A percentile compares a stretch with the other conserved stretches of the same genome.
phyloP scores from a whole-genome alignment of 2,797 vertebrate genomes.

The Hemitrygon akajei region DNA sequence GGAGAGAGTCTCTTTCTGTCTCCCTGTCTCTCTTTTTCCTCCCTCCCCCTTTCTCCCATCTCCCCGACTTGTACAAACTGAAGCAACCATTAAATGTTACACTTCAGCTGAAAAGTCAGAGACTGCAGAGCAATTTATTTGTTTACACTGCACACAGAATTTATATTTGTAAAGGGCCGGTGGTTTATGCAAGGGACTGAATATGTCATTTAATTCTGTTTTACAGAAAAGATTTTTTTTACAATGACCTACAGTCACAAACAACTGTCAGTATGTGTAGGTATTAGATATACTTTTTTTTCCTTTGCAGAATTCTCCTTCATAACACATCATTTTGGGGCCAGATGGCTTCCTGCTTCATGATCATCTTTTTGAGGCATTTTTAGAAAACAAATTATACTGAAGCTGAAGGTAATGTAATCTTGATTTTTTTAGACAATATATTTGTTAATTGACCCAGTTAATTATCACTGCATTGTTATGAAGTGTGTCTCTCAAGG shows the following conservation, averaged over 20 bases:
- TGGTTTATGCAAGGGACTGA: neutral
- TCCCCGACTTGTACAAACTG: neutral
- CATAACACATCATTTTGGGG: constrained; percentile 9
- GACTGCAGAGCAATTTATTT: constrained; percentile 8
- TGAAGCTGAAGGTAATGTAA: constrained; percentile 33
- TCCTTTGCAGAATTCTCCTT: constrained; percentile 32
- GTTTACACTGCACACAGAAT: constrained; percentile 2
- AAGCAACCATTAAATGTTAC: neutral
- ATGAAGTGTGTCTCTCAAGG: neutral
- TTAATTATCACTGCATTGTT: neutral
- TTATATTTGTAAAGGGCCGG: neutral
- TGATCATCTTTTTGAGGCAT: constrained; percentile 23
- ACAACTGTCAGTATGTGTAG: neutral
- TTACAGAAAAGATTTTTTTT: too few species aligned
- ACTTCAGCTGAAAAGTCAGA: neutral
- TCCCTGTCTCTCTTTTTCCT: too few species aligned
- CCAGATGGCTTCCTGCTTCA: constrained; percentile 24
- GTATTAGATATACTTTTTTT: constrained; percentile 24
- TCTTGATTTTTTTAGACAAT: constrained; percentile 19
- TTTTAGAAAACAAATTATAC: constrained; percentile 29
- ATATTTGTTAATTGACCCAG: constrained; percentile 4
- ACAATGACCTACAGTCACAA: neutral
- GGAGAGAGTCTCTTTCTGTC: too few species aligned
- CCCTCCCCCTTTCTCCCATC: too few species aligned
- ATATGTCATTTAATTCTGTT: neutral